Base-by-base conservation (phyloP, 2,797 vertebrate species). In the Lycodopsis pacificus region DNA sequence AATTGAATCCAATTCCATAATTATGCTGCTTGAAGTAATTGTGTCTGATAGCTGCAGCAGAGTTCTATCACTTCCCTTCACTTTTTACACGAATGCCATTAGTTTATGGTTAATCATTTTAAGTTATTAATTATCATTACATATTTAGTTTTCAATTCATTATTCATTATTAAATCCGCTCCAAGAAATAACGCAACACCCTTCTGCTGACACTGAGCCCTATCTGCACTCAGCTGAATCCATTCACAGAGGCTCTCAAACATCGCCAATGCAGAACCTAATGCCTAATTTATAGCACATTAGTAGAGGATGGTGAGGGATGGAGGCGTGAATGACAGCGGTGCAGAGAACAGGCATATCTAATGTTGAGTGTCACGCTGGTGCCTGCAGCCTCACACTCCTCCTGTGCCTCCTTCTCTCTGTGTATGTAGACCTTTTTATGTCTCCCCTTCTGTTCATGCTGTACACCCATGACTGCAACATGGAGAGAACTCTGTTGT, bases 231-330 rank as follows among this genome's bases (percentile, higher is more conserved):
- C 30, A 32, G 30, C 30, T 44, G 42, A 44, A 44, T 44, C 42
- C 42, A 34, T 34, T 34, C 32, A 5, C 32, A 34, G 32, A 34
- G 32, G 32, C 32, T 34, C 46, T 5, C 46, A 19, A 48, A 19
- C 46, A 20, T 17, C 46, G 7, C 19, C 19, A 44, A 51, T n/a
- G 36, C 36, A 63, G 59, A 44, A 14, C 38, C 22, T 27, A 9
- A 63, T 63, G 22, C 15, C 15, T 63, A 25, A 63, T 63, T 63
- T 30, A 63, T 25, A 5, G 40, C 40, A 63, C 40, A 63, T 63
- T 44, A 63, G 61, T 19, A 44, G 61, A 44, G 61, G 40, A 19
- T 12, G 11, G 34, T 58, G 57, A 36, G 30, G 57, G 30, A 20
- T 12, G 57, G 57, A 34, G 32, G 19, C 34, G 32, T 61, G 20